These are phyloP conservation scores for Thera britannica DNA, from an alignment of 2,888 invertebrate species.

Conservation along the genomic window DNA sequence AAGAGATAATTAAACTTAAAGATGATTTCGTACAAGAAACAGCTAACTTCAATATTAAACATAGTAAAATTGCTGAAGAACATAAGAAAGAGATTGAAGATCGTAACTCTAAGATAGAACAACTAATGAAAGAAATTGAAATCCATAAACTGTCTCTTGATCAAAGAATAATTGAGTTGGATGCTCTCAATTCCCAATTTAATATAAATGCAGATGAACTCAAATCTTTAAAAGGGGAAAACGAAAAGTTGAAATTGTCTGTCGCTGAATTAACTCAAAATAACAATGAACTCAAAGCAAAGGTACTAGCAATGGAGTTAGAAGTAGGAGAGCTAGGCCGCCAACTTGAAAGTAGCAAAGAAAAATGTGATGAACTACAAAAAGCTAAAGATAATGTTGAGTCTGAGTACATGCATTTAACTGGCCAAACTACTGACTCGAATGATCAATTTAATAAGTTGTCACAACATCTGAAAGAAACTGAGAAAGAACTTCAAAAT, in stretches of 20 bases:
- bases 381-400: conserved; percentile 85
- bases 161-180: conserved; percentile 78
- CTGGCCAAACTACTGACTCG: conserved; percentile 85
- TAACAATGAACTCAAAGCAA: conserved; percentile 68
- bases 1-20: conserved; percentile 80
- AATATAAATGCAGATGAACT: conserved; percentile 73
- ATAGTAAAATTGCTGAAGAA: conserved; percentile 80
- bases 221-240: conserved; percentile 73
- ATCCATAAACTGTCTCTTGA: conserved; percentile 75
- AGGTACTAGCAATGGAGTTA: conserved; percentile 78
- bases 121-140: conserved; percentile 78
- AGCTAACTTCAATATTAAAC: conserved; percentile 78
- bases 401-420: conserved; percentile 84
- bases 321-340: conserved; percentile 85
- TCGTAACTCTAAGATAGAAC: conserved; percentile 79
- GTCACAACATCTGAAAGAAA: conserved; percentile 82
- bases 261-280: conserved; percentile 71
- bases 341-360: conserved; percentile 80
- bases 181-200: conserved; percentile 75
- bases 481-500: conserved; percentile 84
- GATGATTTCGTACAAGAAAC: conserved; percentile 78
- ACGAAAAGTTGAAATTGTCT: conserved; percentile 70
- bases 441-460: conserved; percentile 84
- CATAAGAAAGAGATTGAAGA: conserved; percentile 80
- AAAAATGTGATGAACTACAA: conserved; percentile 83